These are phyloP conservation scores for Listrodromus nycthemerus DNA, from an alignment of 2,888 invertebrate species.

Conservation along the genomic window DNA sequence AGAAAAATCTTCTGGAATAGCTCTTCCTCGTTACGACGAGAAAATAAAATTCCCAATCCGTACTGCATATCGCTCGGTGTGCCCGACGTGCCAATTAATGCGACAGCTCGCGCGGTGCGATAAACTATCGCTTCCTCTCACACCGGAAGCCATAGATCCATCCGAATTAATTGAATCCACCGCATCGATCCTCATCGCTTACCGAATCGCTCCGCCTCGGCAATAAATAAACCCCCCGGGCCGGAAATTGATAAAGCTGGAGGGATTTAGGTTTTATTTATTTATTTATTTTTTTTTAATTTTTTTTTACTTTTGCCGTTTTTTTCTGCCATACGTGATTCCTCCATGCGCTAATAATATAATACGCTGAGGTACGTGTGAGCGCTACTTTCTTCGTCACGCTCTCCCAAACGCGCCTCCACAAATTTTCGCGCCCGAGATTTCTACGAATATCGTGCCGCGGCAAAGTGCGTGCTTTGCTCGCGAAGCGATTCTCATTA, in stretches of 20 bases:
- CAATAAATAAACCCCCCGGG: not conserved
- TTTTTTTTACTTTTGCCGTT: not conserved
- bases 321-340: not conserved
- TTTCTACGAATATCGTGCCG: slow-evolving; percentile 54
- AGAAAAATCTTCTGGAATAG: no score
- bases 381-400: slow-evolving; percentile 67
- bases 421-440: slow-evolving; percentile 61
- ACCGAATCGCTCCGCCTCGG: not conserved
- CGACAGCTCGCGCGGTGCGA: not conserved
- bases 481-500: slow-evolving; percentile 1
- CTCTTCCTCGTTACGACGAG: not conserved
- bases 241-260: slow-evolving; percentile 56
- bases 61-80: not conserved
- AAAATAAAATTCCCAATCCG: not conserved
- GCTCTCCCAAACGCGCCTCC: slow-evolving; percentile 64
- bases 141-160: slow-evolving; percentile 16
- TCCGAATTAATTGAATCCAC: slow-evolving; percentile 45
- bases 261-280: slow-evolving; percentile 11
- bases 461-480: slow-evolving; percentile 12
- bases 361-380: slow-evolving; percentile 35
- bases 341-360: slow-evolving; percentile 30
- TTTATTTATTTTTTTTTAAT: not conserved
- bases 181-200: slow-evolving; percentile 20
- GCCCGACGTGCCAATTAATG: slow-evolving; percentile 7
- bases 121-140: not conserved